Conservation (phyloP, 2,888 invertebrate genomes). For the Beris chalybata region DNA sequence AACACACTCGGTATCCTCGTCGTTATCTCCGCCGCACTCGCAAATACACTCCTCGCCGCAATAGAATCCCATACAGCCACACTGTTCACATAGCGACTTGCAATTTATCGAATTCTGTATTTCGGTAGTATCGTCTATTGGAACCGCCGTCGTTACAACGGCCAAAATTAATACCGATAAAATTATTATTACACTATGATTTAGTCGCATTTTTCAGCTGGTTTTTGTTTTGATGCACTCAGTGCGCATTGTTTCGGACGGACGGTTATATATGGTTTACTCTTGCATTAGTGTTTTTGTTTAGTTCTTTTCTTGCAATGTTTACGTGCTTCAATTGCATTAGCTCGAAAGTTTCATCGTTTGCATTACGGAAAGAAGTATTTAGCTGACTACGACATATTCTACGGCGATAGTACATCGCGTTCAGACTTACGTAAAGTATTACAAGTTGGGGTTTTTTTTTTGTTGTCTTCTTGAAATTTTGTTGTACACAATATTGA, state of each 20-base stretch:
- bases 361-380: slow-evolving; percentile 18
- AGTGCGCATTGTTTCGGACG: background rate
- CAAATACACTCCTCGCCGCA: slow-evolving; percentile 57
- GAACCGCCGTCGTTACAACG: background rate
- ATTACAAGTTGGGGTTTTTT: too few relatives aligned
- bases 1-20: slow-evolving; percentile 50
- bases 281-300: background rate
- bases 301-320: background rate
- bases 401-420: background rate
- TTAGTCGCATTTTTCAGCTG: too few relatives aligned
- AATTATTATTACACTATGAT: too few relatives aligned
- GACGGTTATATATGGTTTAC: slow-evolving; percentile 12
- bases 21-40: slow-evolving; percentile 52
- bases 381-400: slow-evolving; percentile 4
- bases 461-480: too few relatives aligned
- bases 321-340: slow-evolving; percentile 8
- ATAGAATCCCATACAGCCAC: slow-evolving; percentile 54
- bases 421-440: too few relatives aligned
- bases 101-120: slow-evolving; percentile 48
- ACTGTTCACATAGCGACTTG: slow-evolving; percentile 51
- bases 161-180: too few relatives aligned
- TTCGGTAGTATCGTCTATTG: slow-evolving; percentile 44
- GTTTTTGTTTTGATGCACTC: background rate
- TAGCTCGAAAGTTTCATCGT: background rate
- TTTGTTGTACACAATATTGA: too few relatives aligned